Evolutionary conservation across 2,113 vertebrate species (phyloP).

Genomic region (Onychorhynchus coronatus): DNA sequence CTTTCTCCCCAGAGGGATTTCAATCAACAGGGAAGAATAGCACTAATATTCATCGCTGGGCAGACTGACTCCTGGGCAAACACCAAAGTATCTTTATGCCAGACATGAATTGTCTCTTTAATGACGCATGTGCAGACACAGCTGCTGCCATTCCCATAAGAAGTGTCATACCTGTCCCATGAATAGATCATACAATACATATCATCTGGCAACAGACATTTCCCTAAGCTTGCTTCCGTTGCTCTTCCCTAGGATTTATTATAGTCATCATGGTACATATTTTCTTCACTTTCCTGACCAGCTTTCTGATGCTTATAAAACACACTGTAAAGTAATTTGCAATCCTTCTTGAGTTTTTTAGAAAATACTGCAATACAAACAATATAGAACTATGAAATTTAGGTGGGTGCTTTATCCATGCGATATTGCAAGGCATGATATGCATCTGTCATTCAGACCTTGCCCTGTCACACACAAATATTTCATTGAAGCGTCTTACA

Average conservation of each 20-base stretch:
- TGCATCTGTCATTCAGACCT: not conserved
- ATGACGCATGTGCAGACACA: rapidly evolving
- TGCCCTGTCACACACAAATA: not conserved
- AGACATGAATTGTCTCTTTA: not conserved
- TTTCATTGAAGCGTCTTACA: not conserved
- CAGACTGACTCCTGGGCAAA: not conserved
- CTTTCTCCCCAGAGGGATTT: not conserved
- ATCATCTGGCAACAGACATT: not conserved
- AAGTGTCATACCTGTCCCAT: not conserved
- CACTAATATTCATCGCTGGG: not conserved
- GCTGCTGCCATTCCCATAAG: not conserved
- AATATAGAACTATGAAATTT: not conserved
- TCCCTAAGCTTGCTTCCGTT: not conserved
- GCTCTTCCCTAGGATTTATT: not conserved
- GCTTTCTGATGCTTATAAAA: not conserved
- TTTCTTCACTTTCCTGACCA: not conserved
- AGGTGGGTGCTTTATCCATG: not conserved
- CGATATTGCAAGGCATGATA: not conserved
- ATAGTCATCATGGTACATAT: not conserved
- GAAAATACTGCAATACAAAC: not conserved
- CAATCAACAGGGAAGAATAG: not conserved
- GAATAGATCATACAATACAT: not conserved
- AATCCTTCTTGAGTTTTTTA: not conserved
- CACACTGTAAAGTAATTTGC: not conserved
- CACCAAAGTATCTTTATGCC: not conserved